phyloP scores from a whole-genome alignment of 2,113 vertebrate species.

The Glaucidium brasilianum region DNA sequence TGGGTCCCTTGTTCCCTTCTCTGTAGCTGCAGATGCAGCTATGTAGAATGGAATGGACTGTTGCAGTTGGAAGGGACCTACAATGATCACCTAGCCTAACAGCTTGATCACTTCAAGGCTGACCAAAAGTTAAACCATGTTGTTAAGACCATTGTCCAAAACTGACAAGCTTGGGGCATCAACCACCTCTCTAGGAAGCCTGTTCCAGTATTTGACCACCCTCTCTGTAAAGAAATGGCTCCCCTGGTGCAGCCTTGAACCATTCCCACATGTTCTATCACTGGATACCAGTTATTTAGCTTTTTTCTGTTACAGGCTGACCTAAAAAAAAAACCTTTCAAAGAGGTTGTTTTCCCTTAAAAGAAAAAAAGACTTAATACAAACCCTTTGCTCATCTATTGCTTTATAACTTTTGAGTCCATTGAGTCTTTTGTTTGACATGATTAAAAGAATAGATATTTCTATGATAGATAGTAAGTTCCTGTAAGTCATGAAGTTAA shows the following conservation, averaged over 20 bases:
- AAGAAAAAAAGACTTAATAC: neutral
- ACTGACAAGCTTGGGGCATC: neutral
- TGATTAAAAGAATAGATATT: too few species aligned
- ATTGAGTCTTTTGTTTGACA: neutral
- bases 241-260: rapidly evolving
- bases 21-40: neutral
- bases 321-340: neutral
- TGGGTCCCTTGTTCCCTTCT: neutral
- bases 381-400: neutral
- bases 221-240: neutral
- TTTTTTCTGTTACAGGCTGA: neutral
- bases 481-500: neutral
- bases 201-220: neutral
- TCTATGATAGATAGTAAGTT: neutral
- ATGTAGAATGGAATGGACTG: too few species aligned
- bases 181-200: neutral
- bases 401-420: neutral
- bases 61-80: neutral
- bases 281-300: neutral
- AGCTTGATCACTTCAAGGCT: neutral
- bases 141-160: neutral
- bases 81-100: neutral
- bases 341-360: neutral
- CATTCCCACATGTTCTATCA: rapidly evolving
- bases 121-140: neutral